These are phyloP conservation scores for Eupithecia subumbrata DNA, from an alignment of 2,888 invertebrate genomes.

Conservation along the genomic window DNA sequence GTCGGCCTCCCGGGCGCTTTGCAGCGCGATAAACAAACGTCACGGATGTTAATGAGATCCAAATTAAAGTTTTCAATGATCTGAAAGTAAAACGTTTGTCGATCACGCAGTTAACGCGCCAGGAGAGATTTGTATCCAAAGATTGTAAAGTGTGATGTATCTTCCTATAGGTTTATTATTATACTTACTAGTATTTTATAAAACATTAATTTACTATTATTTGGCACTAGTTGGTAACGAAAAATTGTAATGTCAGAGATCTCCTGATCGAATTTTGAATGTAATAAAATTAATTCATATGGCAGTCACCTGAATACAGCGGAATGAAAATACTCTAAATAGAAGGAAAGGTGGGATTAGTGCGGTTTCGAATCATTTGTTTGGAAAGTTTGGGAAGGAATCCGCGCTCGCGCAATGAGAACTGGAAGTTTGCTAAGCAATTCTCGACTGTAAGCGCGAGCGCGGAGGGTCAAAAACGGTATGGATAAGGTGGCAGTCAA, in stretches of 20 bases:
- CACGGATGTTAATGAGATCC: not conserved
- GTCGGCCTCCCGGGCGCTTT: conserved; percentile 45
- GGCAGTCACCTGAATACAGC: conserved; percentile 41
- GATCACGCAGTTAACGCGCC: conserved; percentile 50
- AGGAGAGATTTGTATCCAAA: conserved; percentile 79
- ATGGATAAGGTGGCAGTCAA: conserved; percentile 69
- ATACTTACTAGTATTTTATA: conserved; percentile 71
- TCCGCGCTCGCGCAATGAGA: conserved; percentile 45
- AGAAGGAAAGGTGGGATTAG: conserved; percentile 42
- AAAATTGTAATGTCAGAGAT: conserved; percentile 66
- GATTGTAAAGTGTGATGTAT: conserved; percentile 79
- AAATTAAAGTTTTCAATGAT: not conserved
- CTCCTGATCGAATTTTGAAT: conserved; percentile 67
- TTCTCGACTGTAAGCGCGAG: conserved; percentile 48
- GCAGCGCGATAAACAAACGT: conserved; percentile 42
- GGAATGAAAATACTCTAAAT: conserved; percentile 45
- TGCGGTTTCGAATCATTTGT: conserved; percentile 48
- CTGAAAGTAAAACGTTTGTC: conserved; percentile 14
- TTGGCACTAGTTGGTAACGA: conserved; percentile 65
- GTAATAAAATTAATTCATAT: conserved; percentile 31
- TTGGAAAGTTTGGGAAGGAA: conserved; percentile 52
- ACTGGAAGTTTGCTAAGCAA: conserved; percentile 54
- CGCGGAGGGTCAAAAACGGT: conserved; percentile 57
- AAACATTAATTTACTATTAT: conserved; percentile 72
- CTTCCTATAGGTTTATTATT: conserved; percentile 79